Percentiles rank a stretch among this genome's conserved stretches.
Evolutionary conservation across 1,140 invertebrate genomes (phyloP).

Genomic region (Drosophila equinoxialis): DNA sequence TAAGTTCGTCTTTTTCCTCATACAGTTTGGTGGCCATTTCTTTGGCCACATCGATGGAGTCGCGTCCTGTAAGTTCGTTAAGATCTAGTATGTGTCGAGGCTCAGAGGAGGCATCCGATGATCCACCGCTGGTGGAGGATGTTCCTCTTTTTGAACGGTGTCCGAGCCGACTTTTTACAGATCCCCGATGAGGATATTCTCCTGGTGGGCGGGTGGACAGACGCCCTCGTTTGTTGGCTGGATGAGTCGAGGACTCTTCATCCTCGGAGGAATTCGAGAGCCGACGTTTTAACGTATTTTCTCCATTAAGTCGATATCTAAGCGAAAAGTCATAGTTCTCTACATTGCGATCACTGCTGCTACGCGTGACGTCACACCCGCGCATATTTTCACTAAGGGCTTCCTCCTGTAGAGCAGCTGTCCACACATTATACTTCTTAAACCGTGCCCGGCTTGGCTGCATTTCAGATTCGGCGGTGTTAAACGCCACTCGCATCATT

Average conservation of each 20-base stretch:
- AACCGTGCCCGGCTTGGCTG: slow-evolving; percentile 53
- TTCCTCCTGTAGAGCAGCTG: slow-evolving; percentile 86
- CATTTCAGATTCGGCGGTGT: slow-evolving; percentile 74
- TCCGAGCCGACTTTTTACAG: slow-evolving; percentile 52
- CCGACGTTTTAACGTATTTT: slow-evolving; percentile 76
- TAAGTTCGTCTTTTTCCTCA: slow-evolving; percentile 88
- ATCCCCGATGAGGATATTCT: slow-evolving; percentile 36
- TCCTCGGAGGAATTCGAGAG: slow-evolving; percentile 75
- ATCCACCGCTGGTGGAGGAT: slow-evolving; percentile 63
- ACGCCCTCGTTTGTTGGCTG: slow-evolving; percentile 64
- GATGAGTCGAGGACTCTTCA: slow-evolving; percentile 46
- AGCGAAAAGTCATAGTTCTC: slow-evolving; percentile 85
- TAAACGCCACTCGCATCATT: slow-evolving; percentile 83
- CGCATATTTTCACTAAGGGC: slow-evolving; percentile 86
- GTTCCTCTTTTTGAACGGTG: slow-evolving; percentile 55
- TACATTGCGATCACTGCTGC: slow-evolving; percentile 84
- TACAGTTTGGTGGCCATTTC: slow-evolving; percentile 88
- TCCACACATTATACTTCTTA: slow-evolving; percentile 87
- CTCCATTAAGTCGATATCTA: slow-evolving; percentile 68
- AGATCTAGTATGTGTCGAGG: slow-evolving; percentile 83
- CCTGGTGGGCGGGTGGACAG: slow-evolving; percentile 34
- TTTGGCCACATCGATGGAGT: slow-evolving; percentile 85
- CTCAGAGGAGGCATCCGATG: slow-evolving; percentile 68
- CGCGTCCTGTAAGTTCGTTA: slow-evolving; percentile 78
- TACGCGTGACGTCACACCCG: slow-evolving; percentile 84